Evolutionary conservation across 2,113 vertebrate species (phyloP).

Genomic region (Halcyon senegalensis): DNA sequence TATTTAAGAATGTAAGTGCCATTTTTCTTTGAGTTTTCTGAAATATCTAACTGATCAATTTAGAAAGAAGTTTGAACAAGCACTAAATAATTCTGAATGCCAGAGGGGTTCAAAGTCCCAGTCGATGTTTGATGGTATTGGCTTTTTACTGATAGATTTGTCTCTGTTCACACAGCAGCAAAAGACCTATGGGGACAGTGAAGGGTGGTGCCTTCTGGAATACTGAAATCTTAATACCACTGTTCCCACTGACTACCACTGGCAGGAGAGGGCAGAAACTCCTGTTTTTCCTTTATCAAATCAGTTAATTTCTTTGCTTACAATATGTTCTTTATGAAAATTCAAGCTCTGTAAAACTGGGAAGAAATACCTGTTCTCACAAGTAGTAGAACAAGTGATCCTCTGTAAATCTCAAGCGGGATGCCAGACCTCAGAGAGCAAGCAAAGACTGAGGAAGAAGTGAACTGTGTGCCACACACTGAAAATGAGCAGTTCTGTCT

Average conservation of each 20-base stretch:
- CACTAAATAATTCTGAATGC: not conserved
- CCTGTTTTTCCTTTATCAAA: not conserved
- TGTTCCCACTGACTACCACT: not conserved
- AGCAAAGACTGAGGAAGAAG: not conserved
- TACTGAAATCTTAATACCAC: not conserved
- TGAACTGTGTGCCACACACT: not conserved
- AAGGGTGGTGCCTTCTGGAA: not conserved
- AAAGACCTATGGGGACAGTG: not conserved
- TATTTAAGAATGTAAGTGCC: not conserved
- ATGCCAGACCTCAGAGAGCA: not conserved
- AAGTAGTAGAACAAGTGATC: not conserved
- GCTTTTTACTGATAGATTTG: not conserved
- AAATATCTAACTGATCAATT: not conserved
- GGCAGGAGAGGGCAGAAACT: not conserved
- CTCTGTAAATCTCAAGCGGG: not conserved
- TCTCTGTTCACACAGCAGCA: not conserved
- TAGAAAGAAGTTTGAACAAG: not conserved
- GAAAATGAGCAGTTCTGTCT: not conserved
- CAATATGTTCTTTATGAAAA: not conserved
- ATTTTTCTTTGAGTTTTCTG: conserved; percentile 10
- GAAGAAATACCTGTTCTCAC: not conserved
- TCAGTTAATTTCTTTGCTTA: not conserved
- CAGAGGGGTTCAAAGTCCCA: not conserved
- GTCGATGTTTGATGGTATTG: not conserved
- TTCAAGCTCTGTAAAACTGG: not conserved